These are phyloP conservation scores for Agriopis marginaria DNA, from an alignment of 2,888 invertebrate species.

Conservation along the genomic window DNA sequence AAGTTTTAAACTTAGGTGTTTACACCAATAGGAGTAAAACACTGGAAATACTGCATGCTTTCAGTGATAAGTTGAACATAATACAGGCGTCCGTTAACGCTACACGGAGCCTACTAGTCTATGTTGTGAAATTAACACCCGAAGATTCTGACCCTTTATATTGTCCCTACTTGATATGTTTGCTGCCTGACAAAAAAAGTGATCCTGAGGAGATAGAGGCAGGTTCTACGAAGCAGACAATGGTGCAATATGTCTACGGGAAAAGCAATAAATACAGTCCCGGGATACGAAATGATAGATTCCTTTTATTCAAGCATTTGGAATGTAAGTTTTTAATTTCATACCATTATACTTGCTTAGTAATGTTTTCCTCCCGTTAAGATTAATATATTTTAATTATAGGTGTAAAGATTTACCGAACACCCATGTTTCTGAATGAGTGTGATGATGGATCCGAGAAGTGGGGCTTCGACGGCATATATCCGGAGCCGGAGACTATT, in stretches of 20 bases:
- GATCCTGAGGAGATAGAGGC: conserved; percentile 76
- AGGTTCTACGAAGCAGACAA: conserved; percentile 89
- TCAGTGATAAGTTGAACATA: conserved; percentile 88
- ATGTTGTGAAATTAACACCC: conserved; percentile 87
- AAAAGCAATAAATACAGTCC: conserved; percentile 83
- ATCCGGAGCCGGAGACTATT: conserved; percentile 84
- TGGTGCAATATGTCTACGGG: conserved; percentile 92
- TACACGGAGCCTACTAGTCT: conserved; percentile 88
- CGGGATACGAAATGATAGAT: conserved; percentile 87
- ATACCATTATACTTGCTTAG: neutral
- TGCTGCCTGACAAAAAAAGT: conserved; percentile 75
- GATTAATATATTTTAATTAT: conserved; percentile 37
- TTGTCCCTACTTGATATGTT: conserved; percentile 88
- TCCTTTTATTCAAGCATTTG: conserved; percentile 91
- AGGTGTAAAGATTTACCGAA: conserved; percentile 79
- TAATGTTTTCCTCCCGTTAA: neutral
- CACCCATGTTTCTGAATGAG: conserved; percentile 80
- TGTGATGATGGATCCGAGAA: conserved; percentile 80
- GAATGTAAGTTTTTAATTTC: conserved; percentile 87
- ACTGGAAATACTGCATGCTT: conserved; percentile 87
- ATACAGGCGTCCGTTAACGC: conserved; percentile 93
- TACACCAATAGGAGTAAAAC: conserved; percentile 87
- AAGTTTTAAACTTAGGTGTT: conserved; percentile 84
- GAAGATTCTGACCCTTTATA: conserved; percentile 81
- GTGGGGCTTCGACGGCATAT: conserved; percentile 85